Base-by-base conservation (phyloP, 2,888 invertebrate species). In the Halocaridina rubra region DNA sequence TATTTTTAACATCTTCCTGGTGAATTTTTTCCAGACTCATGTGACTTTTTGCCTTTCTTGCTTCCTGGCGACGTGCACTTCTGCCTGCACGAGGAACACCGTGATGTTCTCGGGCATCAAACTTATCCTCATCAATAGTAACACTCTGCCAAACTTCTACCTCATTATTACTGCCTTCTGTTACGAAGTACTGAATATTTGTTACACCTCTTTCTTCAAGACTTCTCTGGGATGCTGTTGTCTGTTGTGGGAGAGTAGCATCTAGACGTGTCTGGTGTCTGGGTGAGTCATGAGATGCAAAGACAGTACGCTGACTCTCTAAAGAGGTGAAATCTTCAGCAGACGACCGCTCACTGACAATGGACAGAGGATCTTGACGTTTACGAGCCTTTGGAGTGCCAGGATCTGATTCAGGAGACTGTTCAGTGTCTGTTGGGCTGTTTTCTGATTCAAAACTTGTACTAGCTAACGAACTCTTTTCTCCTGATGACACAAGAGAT, bases 281-380 rank as follows among this genome's bases (percentile, higher is more conserved):
- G 1, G 88, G 88, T 19, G 88, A 88, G 59, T 86, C 88, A 32
- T 88, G 88, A 3, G 88, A 88, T 13, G 86, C 84, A 61, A 88
- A 88, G 59, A 88, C 88, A 16, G 88, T 88, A 67, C 88, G 86
- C 59, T 88, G 86, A 80, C 88, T 88, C 74, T 88, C 88, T 22
- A 88, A 53, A n/a, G 88, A 88, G 29, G 84, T 86, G 80, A 88
- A 88, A 46, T 88, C 88, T 30, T 87, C 87, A 1, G 85, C 80
- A 33, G 87, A 87, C 33, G 87, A 87, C 16, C 85, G 79, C 74
- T 88, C 88, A 33, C 80, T 88, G 33, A 88, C 86, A 33, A 88
- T 81, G 22, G 88, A 88, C 29, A 88, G 84, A 16, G 84, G 84
- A 16, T 79, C 84, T 8, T 72, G 77, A 30, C 80, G 61, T 19